Evolutionary conservation across 2,113 vertebrate species (phyloP).

Genomic region (human (Homo sapiens)): DNA sequence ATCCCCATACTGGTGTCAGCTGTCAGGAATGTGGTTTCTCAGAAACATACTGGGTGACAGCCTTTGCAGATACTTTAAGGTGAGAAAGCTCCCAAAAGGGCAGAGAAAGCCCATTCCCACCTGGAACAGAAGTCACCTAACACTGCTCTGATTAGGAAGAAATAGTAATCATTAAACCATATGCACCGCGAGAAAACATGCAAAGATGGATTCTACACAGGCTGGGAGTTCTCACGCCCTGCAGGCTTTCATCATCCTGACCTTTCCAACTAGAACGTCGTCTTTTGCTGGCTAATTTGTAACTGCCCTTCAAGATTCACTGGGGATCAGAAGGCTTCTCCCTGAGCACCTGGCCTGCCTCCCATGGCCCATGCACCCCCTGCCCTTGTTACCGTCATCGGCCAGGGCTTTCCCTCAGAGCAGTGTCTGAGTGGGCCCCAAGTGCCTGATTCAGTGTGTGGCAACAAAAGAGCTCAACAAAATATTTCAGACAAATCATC

Average conservation of each 20-base stretch:
- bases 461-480: neutral
- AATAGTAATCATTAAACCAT: neutral
- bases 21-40: neutral
- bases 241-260: neutral
- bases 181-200: neutral
- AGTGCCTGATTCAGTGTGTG: accelerated
- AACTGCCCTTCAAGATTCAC: neutral
- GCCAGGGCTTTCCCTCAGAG: accelerated
- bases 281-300: neutral
- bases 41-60: neutral
- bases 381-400: accelerated
- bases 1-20: neutral
- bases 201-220: neutral
- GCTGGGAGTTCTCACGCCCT: neutral
- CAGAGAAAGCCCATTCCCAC: neutral
- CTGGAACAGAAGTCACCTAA: neutral
- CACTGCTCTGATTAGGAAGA: neutral
- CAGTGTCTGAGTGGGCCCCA: neutral
- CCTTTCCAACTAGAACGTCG: neutral
- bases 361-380: accelerated
- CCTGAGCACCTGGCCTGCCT: neutral
- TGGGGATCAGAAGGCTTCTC: neutral
- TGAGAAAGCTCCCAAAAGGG: neutral
- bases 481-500: neutral
- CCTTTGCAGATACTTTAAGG: neutral